These are phyloP conservation scores for Craniophora ligustri DNA, from an alignment of 2,888 invertebrate genomes.

Conservation along the genomic window DNA sequence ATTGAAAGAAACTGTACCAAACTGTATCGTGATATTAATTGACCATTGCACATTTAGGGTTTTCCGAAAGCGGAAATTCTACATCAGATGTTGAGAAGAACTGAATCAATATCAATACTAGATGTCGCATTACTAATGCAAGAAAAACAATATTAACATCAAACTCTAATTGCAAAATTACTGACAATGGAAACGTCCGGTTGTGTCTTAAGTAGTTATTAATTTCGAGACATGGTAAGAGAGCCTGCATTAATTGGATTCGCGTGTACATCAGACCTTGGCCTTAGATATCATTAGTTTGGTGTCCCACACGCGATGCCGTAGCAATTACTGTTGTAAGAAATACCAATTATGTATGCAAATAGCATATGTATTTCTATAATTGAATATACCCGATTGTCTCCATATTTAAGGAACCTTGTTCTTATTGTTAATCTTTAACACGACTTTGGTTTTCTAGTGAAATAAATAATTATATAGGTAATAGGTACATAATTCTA, in stretches of 20 bases:
- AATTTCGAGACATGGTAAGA: conserved; percentile 61
- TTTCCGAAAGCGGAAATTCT: no score
- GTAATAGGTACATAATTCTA: no score
- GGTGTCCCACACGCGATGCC: conserved; percentile 48
- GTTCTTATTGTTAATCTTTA: conserved; percentile 6
- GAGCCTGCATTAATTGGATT: conserved; percentile 66
- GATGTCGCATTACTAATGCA: conserved; percentile 3
- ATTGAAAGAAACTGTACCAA: no score
- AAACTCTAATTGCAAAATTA: conserved; percentile 53
- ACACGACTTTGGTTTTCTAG: neutral
- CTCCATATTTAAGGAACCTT: neutral
- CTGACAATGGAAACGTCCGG: conserved; percentile 54
- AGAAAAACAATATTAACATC: conserved; percentile 26
- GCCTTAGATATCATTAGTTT: conserved; percentile 66
- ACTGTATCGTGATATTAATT: no score
- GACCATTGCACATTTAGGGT: no score
- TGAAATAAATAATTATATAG: no score
- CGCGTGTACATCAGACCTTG: conserved; percentile 74
- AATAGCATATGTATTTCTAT: conserved; percentile 18
- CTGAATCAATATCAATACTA: conserved; percentile 9
- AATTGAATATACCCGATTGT: conserved; percentile 18
- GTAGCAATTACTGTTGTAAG: conserved; percentile 33
- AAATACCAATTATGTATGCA: conserved; percentile 37
- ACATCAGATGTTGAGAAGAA: no score
- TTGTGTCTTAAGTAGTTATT: conserved; percentile 57